Evolutionary conservation across 2,888 invertebrate species (phyloP).

Genomic region (Rhagium mordax): DNA sequence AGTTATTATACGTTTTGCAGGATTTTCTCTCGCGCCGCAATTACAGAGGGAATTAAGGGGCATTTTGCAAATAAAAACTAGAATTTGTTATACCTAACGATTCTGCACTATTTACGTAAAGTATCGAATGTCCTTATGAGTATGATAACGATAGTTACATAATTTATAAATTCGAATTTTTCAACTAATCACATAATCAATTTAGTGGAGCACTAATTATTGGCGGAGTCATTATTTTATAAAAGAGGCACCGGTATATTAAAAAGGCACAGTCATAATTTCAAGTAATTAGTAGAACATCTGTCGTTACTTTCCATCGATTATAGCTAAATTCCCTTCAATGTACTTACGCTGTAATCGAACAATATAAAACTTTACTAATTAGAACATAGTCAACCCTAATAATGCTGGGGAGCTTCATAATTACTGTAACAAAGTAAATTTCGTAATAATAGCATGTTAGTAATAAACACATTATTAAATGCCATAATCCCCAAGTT

Average conservation of each 20-base stretch:
- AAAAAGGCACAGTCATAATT: background rate
- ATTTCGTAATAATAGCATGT: conserved; percentile 25
- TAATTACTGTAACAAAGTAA: conserved; percentile 28
- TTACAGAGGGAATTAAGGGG: background rate
- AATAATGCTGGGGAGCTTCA: conserved; percentile 19
- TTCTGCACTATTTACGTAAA: too few relatives aligned
- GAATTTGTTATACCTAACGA: too few relatives aligned
- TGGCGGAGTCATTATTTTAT: background rate
- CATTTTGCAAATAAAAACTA: too few relatives aligned
- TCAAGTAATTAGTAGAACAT: background rate
- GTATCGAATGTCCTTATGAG: too few relatives aligned
- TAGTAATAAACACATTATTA: conserved; percentile 22
- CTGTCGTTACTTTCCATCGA: background rate
- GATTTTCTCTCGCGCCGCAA: background rate
- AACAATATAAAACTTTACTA: conserved; percentile 35
- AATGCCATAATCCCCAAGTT: conserved; percentile 24
- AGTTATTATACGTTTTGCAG: background rate
- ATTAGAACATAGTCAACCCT: conserved; percentile 29
- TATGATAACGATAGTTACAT: too few relatives aligned
- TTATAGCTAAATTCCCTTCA: conserved; percentile 18
- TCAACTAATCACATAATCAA: too few relatives aligned
- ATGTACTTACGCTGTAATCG: conserved; percentile 12
- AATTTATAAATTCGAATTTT: too few relatives aligned
- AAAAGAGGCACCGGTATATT: background rate
- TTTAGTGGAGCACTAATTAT: too few relatives aligned